Evolutionary conservation across 2,888 invertebrate species (phyloP), one percentile per base, ranked within the genome.

Genomic region (Eulithis prunata): DNA sequence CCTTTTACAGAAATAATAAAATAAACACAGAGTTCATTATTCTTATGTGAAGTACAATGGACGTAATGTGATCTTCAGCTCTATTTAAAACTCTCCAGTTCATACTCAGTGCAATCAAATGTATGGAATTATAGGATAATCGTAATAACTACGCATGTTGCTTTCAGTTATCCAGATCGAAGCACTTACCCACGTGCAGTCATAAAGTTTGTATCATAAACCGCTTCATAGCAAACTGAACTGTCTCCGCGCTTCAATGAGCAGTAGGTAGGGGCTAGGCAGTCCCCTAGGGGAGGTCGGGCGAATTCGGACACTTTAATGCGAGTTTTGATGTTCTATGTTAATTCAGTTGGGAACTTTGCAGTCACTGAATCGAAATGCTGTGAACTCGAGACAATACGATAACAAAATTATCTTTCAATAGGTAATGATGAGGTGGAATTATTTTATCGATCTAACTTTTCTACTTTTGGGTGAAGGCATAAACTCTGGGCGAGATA

Each of bases 281-380:
- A 85, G 84, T 81, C 81, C 86, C 80, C 72, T 79, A 81, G 85
- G 86, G 87, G 85, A 82, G 81, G 72, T 57, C 47, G 72, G 81
- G 75, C 72, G 80, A 89, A 87, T 88, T 89, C 84, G 88, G 88
- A 91, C 90, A 91, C 86, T 91, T 91, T 91, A 91, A 92, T 91
- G 90, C 87, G 91, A 92, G 87, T 92, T 92, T 84, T 90, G 91
- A 92, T 91, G 91, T 91, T 92, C 91, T 90, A 91, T 91, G 91
- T 87, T 91, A 91, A 92, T 91, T 85, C 83, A 43, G 36, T 80
- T 71, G 78, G 72, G 76, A 88, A 90, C 84, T 91, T 90, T 77
- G 82, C 82, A 88, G 85, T 86, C 86, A 85, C 81, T 82, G 86
- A 85, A 84, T 86, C 79, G 78, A 72, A 73, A 72, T 75, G 77